Conservation (phyloP, 1,140 invertebrate genomes). For the Harpegnathos saltator region DNA sequence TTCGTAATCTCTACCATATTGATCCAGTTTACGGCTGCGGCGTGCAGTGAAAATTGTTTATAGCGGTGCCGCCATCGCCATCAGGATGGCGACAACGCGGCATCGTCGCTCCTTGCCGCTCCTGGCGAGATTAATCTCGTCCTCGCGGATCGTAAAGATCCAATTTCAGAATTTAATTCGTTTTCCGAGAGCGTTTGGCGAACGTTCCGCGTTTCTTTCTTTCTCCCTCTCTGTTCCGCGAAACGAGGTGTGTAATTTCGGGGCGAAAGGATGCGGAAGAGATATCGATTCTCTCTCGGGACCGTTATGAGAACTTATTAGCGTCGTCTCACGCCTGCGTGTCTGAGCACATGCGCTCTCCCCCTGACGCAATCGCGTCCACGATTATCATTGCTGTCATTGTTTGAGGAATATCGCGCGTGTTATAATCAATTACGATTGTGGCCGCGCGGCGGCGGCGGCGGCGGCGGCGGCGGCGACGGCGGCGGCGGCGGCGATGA, state of each 20-base stretch:
- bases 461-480: not conserved
- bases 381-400: constrained; percentile 20
- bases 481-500: not conserved
- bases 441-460: not conserved
- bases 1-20: constrained; percentile 84
- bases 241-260: too few relatives aligned
- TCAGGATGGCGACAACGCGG: not conserved
- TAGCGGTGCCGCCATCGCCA: constrained; percentile 52
- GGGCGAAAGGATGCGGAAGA: too few relatives aligned
- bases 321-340: not conserved
- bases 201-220: too few relatives aligned
- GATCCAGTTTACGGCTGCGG: constrained; percentile 78
- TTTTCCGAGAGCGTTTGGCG: not conserved
- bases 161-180: not conserved
- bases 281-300: too few relatives aligned
- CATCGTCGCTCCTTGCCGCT: not conserved
- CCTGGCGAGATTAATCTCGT: not conserved
- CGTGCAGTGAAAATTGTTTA: constrained; percentile 70
- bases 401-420: constrained; percentile 55
- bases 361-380: not conserved
- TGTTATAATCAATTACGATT: constrained; percentile 58
- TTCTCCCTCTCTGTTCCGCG: too few relatives aligned
- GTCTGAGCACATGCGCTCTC: constrained; percentile 28
- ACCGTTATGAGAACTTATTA: constrained; percentile 17
- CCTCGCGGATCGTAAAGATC: not conserved